These are phyloP conservation scores for Vandiemenella viatica DNA, from an alignment of 2,888 invertebrate genomes.

Conservation along the genomic window DNA sequence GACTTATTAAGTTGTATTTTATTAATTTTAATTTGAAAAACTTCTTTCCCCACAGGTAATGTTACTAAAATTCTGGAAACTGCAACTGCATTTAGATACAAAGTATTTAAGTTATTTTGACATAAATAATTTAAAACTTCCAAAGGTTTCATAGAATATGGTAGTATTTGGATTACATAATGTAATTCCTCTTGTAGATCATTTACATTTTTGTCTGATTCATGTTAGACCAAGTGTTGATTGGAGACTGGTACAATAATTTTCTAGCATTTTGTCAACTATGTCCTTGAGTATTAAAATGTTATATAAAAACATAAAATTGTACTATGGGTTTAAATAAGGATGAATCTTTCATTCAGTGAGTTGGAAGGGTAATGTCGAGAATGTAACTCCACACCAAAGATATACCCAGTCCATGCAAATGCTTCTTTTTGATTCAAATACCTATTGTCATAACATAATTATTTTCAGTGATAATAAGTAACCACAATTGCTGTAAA, in stretches of 20 bases:
- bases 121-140: slow-evolving; percentile 3
- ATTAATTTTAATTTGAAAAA: background rate
- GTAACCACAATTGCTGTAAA: too few relatives aligned
- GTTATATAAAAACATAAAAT: background rate
- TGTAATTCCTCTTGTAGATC: background rate
- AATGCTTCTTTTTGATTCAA: too few relatives aligned
- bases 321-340: background rate
- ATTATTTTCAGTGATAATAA: too few relatives aligned
- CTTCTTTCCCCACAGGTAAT: background rate
- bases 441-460: too few relatives aligned
- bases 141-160: slow-evolving; percentile 1
- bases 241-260: background rate
- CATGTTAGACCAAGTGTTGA: background rate
- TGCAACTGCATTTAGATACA: background rate
- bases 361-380: background rate
- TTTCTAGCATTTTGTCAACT: background rate
- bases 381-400: background rate
- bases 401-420: too few relatives aligned
- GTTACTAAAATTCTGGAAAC: background rate
- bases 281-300: background rate
- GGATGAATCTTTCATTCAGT: background rate
- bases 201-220: background rate
- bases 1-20: too few relatives aligned
- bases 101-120: background rate
- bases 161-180: background rate